Percentiles rank a stretch among this genome's conserved stretches.
Evolutionary conservation across 2,888 invertebrate genomes (phyloP).

Genomic region (Orthosia gracilis): DNA sequence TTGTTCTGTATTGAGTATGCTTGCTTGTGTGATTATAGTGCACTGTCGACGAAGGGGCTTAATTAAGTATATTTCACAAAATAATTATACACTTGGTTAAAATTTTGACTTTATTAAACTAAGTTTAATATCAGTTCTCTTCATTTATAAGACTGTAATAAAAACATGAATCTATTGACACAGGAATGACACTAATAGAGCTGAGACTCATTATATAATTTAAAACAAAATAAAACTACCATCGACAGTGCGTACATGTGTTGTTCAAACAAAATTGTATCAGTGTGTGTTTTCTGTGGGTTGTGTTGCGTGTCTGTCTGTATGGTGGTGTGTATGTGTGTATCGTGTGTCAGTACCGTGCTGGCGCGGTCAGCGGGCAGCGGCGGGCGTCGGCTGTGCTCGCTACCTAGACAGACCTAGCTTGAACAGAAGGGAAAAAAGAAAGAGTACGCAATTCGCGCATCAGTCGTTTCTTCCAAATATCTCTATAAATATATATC

Average conservation of each 20-base stretch:
- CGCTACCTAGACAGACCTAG: slow-evolving; percentile 91
- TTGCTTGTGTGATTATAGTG: slow-evolving; percentile 45
- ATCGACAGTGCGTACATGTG: slow-evolving; percentile 68
- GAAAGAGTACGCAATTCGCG: slow-evolving; percentile 89
- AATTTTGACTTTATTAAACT: neutral
- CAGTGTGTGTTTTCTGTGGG: slow-evolving; percentile 54
- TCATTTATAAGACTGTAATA: neutral
- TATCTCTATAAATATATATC: slow-evolving; percentile 74
- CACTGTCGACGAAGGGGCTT: slow-evolving; percentile 47
- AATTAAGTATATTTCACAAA: neutral
- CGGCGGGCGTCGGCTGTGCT: slow-evolving; percentile 83
- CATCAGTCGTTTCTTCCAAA: slow-evolving; percentile 90
- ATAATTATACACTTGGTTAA: neutral
- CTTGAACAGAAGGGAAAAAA: slow-evolving; percentile 91
- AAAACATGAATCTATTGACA: neutral
- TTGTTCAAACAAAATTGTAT: slow-evolving; percentile 77
- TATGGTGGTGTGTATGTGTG: slow-evolving; percentile 70
- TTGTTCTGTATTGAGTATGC: slow-evolving; percentile 49
- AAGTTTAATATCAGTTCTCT: neutral
- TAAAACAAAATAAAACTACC: slow-evolving; percentile 51
- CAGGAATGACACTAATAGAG: neutral
- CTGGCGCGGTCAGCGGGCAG: slow-evolving; percentile 82
- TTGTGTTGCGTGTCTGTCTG: slow-evolving; percentile 39
- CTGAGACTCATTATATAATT: neutral
- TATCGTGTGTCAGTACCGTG: slow-evolving; percentile 87